Evolutionary conservation across 2,888 invertebrate species (phyloP).

Genomic region (Nudaria mundana): DNA sequence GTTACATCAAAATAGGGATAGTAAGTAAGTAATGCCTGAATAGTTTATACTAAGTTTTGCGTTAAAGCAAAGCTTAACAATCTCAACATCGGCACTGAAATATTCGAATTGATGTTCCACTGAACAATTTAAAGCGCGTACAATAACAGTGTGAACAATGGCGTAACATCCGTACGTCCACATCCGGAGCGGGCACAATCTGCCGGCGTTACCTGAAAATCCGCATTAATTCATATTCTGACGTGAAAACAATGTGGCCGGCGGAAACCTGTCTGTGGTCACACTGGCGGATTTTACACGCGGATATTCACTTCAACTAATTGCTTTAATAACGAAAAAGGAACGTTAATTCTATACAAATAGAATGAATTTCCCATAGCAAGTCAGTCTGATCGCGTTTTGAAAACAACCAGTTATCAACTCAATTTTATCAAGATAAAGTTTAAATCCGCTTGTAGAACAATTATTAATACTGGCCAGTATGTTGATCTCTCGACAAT

Average conservation of each 20-base stretch:
- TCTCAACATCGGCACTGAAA: slow-evolving; percentile 21
- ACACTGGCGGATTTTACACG: slow-evolving; percentile 58
- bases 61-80: slow-evolving; percentile 1
- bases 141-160: slow-evolving; percentile 32
- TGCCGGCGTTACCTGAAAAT: slow-evolving; percentile 59
- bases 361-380: slow-evolving; percentile 4
- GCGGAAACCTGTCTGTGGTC: slow-evolving; percentile 66
- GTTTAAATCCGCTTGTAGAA: slow-evolving; percentile 32
- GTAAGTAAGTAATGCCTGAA: no score
- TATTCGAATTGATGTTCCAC: slow-evolving; percentile 20
- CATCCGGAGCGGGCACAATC: slow-evolving; percentile 45
- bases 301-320: slow-evolving; percentile 52
- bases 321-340: slow-evolving; percentile 21
- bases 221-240: slow-evolving; percentile 65
- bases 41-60: not conserved
- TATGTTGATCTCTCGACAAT: slow-evolving; percentile 58
- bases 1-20: no score
- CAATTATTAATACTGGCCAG: slow-evolving; percentile 45
- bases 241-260: slow-evolving; percentile 57
- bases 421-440: slow-evolving; percentile 28
- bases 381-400: slow-evolving; percentile 21
- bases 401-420: slow-evolving; percentile 21
- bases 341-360: slow-evolving; percentile 29
- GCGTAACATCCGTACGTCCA: slow-evolving; percentile 20
- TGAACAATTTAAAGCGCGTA: slow-evolving; percentile 21